Evolutionary conservation across 1,140 invertebrate species (phyloP).

Genomic region (Zaprionus tsacasi): DNA sequence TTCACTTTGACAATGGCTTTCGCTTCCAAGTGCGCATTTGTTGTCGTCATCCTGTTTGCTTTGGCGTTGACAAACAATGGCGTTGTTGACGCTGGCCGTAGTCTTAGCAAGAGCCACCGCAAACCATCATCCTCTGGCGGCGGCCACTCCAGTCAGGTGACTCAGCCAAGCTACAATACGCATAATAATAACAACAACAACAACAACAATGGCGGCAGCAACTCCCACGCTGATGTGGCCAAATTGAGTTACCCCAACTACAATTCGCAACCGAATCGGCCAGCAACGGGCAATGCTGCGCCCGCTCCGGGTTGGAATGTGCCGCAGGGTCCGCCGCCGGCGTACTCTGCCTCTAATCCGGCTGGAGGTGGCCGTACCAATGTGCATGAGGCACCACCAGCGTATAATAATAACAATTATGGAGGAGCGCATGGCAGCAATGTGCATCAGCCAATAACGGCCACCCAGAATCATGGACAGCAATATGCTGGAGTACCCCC

Average conservation of each 20-base stretch:
- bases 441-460: constrained; percentile 61
- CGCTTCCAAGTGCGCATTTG: constrained; percentile 46
- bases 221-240: constrained; percentile 73
- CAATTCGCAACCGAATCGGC: constrained; percentile 77
- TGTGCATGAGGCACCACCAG: constrained; percentile 67
- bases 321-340: constrained; percentile 70
- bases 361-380: constrained; percentile 67
- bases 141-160: constrained; percentile 78
- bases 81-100: constrained; percentile 71
- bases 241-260: constrained; percentile 81
- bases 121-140: constrained; percentile 57
- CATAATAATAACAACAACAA: constrained; percentile 36
- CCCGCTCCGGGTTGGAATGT: constrained; percentile 74
- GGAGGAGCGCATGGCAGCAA: constrained; percentile 61
- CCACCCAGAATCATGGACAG: constrained; percentile 61
- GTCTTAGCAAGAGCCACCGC: constrained; percentile 63
- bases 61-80: constrained; percentile 57
- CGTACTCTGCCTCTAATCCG: constrained; percentile 73
- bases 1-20: constrained; percentile 41
- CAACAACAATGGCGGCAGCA: constrained; percentile 53
- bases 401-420: constrained; percentile 71
- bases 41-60: constrained; percentile 46
- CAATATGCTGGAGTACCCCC: constrained; percentile 57
- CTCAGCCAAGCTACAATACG: constrained; percentile 64
- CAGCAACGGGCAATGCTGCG: constrained; percentile 30